Conservation (phyloP, 2,888 invertebrate species). For the Pristionchus exspectatus region DNA sequence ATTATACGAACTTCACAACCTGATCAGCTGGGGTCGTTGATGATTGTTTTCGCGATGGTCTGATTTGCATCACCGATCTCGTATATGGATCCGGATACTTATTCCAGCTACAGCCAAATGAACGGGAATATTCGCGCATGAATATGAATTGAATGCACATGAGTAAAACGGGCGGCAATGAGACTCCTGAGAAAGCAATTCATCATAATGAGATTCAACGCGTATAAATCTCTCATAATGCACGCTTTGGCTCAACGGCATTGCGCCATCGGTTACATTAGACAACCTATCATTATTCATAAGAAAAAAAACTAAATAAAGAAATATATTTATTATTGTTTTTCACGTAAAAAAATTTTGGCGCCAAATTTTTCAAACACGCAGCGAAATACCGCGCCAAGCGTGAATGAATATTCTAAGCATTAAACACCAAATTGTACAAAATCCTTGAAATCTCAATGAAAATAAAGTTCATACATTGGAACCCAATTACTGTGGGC, state of each 20-base stretch:
- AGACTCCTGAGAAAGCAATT: neutral
- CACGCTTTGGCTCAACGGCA: neutral
- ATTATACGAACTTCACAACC: neutral
- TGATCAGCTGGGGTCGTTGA: neutral
- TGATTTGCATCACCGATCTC: neutral
- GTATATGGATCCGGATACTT: neutral
- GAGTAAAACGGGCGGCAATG: conserved; percentile 15
- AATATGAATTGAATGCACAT: conserved; percentile 37
- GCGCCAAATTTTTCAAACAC: conserved; percentile 44
- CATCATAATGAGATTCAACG: neutral
- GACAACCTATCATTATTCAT: neutral
- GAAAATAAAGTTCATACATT: neutral
- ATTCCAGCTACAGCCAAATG: conserved; percentile 33
- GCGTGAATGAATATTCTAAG: neutral
- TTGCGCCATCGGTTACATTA: neutral
- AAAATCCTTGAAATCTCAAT: no score
- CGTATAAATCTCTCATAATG: neutral
- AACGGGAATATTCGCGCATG: neutral
- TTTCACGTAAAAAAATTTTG: neutral
- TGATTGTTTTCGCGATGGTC: neutral
- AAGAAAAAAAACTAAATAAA: neutral
- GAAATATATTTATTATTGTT: neutral
- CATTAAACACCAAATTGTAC: neutral
- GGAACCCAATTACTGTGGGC: no score
- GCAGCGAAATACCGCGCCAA: neutral